Evolutionary conservation across 2,113 vertebrate species (phyloP), one percentile per base, ranked within the genome.

Genomic region (Podarcis cretensis): DNA sequence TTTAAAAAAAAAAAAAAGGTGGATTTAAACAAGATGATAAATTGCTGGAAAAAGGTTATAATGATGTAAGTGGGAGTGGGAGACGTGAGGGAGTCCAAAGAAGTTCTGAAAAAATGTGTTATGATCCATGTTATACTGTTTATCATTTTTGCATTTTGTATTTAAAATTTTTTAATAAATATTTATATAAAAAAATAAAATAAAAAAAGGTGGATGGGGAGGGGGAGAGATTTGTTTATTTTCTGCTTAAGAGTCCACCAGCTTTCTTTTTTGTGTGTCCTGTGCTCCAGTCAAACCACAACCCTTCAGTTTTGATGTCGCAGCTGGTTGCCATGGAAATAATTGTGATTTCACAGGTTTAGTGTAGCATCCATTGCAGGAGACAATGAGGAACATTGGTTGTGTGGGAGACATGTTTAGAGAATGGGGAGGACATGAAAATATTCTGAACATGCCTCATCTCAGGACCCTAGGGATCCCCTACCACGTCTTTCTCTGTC

Each of bases 241-340:
- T 74, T 74, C 18, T 74, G n/a, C 73, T 32, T 74, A 63, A 63
- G 87, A 90, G 40, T 89, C 95, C 91, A 91, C 87, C 90, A 94
- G 93, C 85, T 94, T 89, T 94, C 1, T 21, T 66, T 66, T 92
- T 87, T 91, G 35, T 37, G 35, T 37, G 81, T 37, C 90, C 5
- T 88, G 43, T 94, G 92, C 90, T 94, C 85, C 86, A 94, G 94
- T 94, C 92, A 94, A 94, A 90, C 90, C 89, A 54, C 94, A 95
- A 94, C 92, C 93, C 94, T 89, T 86, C 91, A 91, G 91, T 93
- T 94, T 89, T 94, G 87, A 94, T 94, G 92, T 91, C 93, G 91
- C 92, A 87, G 91, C 83, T 90, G 92, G 92, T 96, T 96, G 92
- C 95, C 92, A 95, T 96, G 95, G 96, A 95, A 96, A 96, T 95